phyloP scores from a whole-genome alignment of 2,888 invertebrate genomes.

The Lottia gigantea region DNA sequence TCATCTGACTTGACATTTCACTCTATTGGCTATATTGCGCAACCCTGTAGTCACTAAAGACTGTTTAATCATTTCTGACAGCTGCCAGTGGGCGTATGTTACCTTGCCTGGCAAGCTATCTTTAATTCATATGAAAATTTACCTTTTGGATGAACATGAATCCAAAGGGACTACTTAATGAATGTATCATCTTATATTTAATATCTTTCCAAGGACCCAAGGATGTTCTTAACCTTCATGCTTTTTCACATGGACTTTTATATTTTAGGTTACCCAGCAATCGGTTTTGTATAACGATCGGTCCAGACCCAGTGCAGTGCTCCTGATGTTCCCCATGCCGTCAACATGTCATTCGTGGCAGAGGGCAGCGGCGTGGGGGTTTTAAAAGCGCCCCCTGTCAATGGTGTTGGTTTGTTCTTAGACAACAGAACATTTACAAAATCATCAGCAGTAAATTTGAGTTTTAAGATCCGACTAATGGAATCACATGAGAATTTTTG shows the following conservation, averaged over 20 bases:
- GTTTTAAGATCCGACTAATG: conserved; percentile 78
- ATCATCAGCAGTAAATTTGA: conserved; percentile 48
- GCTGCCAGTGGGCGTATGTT: too few species aligned
- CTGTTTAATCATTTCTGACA: too few species aligned
- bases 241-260: conserved; percentile 1
- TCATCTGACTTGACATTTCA: too few species aligned
- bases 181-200: too few species aligned
- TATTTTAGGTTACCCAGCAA: conserved; percentile 46
- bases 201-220: too few species aligned
- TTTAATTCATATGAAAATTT: too few species aligned
- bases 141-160: too few species aligned
- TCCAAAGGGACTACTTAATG: too few species aligned
- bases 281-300: conserved; percentile 82
- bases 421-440: conserved; percentile 32
- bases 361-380: conserved; percentile 81
- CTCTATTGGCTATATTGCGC: too few species aligned
- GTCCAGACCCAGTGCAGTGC: conserved; percentile 99
- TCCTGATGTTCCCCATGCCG: conserved; percentile 98
- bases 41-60: too few species aligned
- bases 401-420: conserved; percentile 57
- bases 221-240: too few species aligned
- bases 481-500: conserved; percentile 83
- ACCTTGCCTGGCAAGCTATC: too few species aligned
- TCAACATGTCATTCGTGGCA: conserved; percentile 73
- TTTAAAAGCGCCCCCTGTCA: conserved; percentile 77